Conservation (phyloP, 2,888 invertebrate species). For the Nysson spinosus region DNA sequence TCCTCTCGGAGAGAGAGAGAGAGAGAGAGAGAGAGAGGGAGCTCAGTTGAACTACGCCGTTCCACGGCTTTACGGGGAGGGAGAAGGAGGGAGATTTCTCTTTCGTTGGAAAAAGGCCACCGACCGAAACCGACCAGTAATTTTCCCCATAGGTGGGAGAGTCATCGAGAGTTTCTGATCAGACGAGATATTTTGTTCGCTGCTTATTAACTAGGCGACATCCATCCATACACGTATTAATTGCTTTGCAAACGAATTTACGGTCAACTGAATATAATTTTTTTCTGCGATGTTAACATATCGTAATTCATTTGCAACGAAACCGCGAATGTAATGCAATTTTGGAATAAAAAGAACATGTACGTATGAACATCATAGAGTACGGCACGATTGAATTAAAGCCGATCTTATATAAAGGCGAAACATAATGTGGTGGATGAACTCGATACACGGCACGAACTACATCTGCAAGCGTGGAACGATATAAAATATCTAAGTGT, state of each 20-base stretch:
- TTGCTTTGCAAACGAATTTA: conserved; percentile 2
- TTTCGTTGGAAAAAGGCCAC: conserved; percentile 19
- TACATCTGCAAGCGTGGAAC: too few species aligned
- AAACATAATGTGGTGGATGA: too few species aligned
- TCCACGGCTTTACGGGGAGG: conserved; percentile 40
- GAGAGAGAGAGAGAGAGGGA: too few species aligned
- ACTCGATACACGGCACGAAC: too few species aligned
- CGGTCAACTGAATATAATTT: conserved; percentile 13
- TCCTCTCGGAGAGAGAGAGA: conserved; percentile 32
- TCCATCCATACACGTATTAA: conserved; percentile 13
- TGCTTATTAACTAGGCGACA: background rate
- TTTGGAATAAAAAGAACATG: too few species aligned
- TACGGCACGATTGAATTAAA: too few species aligned
- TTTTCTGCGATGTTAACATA: conserved; percentile 1
- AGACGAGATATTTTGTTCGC: conserved; percentile 17
- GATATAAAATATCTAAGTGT: too few species aligned
- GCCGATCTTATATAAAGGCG: too few species aligned
- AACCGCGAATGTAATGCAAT: conserved; percentile 8
- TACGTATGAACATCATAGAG: too few species aligned
- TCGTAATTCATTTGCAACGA: background rate
- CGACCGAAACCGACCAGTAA: conserved; percentile 17
- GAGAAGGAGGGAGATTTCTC: conserved; percentile 44
- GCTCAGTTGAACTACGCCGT: conserved; percentile 31
- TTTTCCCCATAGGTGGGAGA: conserved; percentile 22
- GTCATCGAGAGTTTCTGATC: conserved; percentile 31